phyloP scores from a whole-genome alignment of 2,797 vertebrate genomes.

The Molossus alvarezi region DNA sequence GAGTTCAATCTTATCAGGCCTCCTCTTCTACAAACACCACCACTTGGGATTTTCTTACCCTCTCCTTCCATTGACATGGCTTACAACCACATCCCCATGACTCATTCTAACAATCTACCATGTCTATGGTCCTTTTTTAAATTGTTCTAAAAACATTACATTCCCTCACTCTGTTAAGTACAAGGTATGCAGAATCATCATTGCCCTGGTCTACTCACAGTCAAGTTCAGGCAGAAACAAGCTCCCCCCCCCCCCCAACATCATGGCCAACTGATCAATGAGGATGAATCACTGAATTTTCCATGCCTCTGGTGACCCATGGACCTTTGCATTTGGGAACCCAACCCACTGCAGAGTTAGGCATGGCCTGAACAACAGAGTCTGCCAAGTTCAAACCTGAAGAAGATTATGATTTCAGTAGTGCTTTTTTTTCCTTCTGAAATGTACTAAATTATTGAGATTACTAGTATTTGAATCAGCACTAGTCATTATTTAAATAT shows the following conservation, averaged over 20 bases:
- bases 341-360: not conserved
- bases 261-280: not conserved
- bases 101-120: not conserved
- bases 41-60: not conserved
- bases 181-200: not conserved
- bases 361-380: not conserved
- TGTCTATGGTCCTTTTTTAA: not conserved
- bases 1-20: not conserved
- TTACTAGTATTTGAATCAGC: not conserved
- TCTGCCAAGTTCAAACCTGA: not conserved
- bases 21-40: not conserved
- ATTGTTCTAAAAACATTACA: slow-evolving; percentile 20
- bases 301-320: not conserved
- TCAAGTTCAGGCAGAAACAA: slow-evolving; percentile 11
- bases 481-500: not conserved
- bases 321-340: not conserved
- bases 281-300: not conserved
- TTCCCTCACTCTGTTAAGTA: not conserved
- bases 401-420: not conserved
- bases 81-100: not conserved
- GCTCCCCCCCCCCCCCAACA: not conserved
- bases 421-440: not conserved
- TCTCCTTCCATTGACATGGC: not conserved
- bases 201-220: not conserved
- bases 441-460: not conserved